These are phyloP conservation scores for Brachyptera putata DNA, from an alignment of 2,888 invertebrate species.

Conservation along the genomic window DNA sequence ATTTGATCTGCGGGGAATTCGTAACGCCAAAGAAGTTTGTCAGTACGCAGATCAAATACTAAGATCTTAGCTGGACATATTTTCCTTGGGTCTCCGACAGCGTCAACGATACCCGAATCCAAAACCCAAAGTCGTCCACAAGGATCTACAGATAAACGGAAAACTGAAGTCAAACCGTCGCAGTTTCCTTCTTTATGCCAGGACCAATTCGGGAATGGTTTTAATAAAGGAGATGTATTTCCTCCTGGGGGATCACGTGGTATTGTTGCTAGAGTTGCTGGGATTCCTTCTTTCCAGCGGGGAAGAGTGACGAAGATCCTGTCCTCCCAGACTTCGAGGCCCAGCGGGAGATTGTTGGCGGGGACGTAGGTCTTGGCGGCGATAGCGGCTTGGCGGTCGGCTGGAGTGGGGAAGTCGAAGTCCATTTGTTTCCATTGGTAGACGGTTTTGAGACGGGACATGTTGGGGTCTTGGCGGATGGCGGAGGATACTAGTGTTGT, in stretches of 20 bases:
- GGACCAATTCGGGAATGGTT: slow-evolving; percentile 63
- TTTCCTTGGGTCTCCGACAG: slow-evolving; percentile 39
- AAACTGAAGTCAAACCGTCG: slow-evolving; percentile 68
- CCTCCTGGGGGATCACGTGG: slow-evolving; percentile 34
- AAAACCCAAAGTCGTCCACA: slow-evolving; percentile 76
- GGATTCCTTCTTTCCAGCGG: slow-evolving; percentile 69
- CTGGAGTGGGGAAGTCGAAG: slow-evolving; percentile 61
- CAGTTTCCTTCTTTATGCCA: slow-evolving; percentile 55
- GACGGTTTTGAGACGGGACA: slow-evolving; percentile 25
- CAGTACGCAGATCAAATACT: slow-evolving; percentile 67
- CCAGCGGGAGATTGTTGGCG: slow-evolving; percentile 69
- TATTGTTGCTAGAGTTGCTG: slow-evolving; percentile 66
- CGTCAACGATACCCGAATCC: slow-evolving; percentile 74
- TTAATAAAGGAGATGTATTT: slow-evolving; percentile 47
- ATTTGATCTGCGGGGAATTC: slow-evolving; percentile 39
- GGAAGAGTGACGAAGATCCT: slow-evolving; percentile 72
- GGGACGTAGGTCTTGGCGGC: slow-evolving; percentile 59
- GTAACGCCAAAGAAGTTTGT: slow-evolving; percentile 64
- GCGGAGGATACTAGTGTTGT: slow-evolving; percentile 19
- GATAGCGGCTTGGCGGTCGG: slow-evolving; percentile 57
- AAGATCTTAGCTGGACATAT: slow-evolving; percentile 56
- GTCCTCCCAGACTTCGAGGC: slow-evolving; percentile 57
- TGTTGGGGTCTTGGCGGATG: slow-evolving; percentile 3
- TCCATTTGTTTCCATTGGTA: slow-evolving; percentile 71
- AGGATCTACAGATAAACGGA: slow-evolving; percentile 66